A percentile compares a stretch with the other conserved stretches of the same genome.
phyloP scores from a whole-genome alignment of 2,113 vertebrate species.

The Periophthalmodon schlosseri region DNA sequence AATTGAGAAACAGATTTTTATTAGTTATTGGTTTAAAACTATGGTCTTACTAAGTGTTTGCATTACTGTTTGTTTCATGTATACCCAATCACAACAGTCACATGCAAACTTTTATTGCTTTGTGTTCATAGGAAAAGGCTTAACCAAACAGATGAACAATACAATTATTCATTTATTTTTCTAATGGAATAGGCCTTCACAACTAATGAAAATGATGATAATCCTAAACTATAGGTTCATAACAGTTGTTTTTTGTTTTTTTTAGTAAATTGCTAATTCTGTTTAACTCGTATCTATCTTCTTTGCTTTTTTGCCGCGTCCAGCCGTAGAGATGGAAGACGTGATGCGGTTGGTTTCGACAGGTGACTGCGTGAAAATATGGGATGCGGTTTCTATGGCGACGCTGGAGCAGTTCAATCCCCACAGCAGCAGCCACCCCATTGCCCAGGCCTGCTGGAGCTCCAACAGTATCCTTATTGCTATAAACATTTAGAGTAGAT shows the following conservation, averaged over 20 bases:
- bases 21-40: no score
- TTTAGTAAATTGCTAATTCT: background rate
- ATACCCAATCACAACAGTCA: no score
- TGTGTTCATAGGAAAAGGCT: no score
- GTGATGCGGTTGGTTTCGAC: slow-evolving; percentile 86
- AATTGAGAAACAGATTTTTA: no score
- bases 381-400: slow-evolving; percentile 87
- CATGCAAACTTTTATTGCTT: no score
- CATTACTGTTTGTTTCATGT: no score
- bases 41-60: no score
- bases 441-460: slow-evolving; percentile 91
- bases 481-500: background rate
- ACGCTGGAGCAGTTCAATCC: slow-evolving; percentile 93
- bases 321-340: slow-evolving; percentile 86
- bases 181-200: no score
- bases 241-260: background rate
- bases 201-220: background rate
- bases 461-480: slow-evolving; percentile 91
- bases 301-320: background rate
- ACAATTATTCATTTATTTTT: no score
- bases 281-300: no score
- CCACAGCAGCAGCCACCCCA: slow-evolving; percentile 79
- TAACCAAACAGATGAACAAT: no score
- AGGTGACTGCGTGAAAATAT: slow-evolving; percentile 94
- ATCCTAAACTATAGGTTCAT: background rate